phyloP scores from a whole-genome alignment of 1,140 invertebrate genomes.

The Thaumetopoea pityocampa region DNA sequence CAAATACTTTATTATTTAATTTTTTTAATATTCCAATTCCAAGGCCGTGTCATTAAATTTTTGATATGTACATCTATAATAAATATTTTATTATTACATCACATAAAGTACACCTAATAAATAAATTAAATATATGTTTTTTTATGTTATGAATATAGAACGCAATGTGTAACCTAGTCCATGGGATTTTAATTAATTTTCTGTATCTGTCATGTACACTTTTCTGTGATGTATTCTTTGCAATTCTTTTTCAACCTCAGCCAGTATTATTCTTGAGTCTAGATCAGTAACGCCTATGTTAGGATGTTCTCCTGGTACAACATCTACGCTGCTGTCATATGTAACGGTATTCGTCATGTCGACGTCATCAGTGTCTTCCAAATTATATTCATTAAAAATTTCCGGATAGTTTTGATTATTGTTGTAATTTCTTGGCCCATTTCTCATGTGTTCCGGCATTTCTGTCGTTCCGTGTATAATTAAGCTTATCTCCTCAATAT shows the following conservation, averaged over 20 bases:
- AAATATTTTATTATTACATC: no score
- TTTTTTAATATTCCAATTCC: no score
- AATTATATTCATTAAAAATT: slow-evolving; percentile 25
- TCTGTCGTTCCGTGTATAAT: slow-evolving; percentile 83
- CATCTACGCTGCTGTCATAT: slow-evolving; percentile 23
- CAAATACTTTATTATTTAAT: no score
- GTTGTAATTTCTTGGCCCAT: slow-evolving; percentile 76
- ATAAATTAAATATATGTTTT: no score
- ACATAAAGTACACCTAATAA: no score
- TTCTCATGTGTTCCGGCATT: slow-evolving; percentile 78
- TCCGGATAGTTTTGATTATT: slow-evolving; percentile 66
- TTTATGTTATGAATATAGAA: no score
- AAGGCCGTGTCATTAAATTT: no score
- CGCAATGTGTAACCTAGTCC: no score
- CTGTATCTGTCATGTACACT: slow-evolving; percentile 9
- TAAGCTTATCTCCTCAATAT: slow-evolving; percentile 76
- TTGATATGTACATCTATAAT: no score
- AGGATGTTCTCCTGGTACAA: slow-evolving; percentile 36
- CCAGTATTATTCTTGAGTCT: slow-evolving; percentile 35
- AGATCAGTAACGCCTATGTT: slow-evolving; percentile 25
- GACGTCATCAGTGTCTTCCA: slow-evolving; percentile 11
- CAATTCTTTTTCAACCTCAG: slow-evolving; percentile 52
- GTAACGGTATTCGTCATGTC: slow-evolving; percentile 17
- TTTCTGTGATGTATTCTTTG: slow-evolving; percentile 50
- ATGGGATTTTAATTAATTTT: no score